Percentiles rank a stretch among this genome's conserved stretches.
Conservation (phyloP, 2,888 invertebrate species). For the Antheraea assamensis region DNA sequence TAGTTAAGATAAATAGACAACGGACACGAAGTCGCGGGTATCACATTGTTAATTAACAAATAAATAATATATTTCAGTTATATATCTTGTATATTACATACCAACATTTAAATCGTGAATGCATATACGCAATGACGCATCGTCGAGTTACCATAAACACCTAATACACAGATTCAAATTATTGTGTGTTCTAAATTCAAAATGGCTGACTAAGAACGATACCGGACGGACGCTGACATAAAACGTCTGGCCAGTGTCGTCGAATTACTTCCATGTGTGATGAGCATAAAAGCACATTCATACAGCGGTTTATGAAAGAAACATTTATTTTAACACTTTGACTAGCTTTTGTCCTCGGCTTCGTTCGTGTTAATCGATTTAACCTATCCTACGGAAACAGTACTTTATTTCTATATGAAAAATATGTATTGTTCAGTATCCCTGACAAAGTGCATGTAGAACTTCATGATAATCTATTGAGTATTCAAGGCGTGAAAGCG, state of each 20-base stretch:
- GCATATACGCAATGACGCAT: background rate
- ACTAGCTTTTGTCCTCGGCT: too few species aligned
- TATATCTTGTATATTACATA: too few species aligned
- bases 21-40: too few species aligned
- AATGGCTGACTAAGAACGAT: constrained; percentile 10
- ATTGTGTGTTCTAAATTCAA: constrained; percentile 12
- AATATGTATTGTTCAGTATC: too few species aligned
- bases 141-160: background rate
- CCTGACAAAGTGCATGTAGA: too few species aligned
- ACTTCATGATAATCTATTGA: too few species aligned
- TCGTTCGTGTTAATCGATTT: too few species aligned
- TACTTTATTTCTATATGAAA: too few species aligned
- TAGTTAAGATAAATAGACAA: too few species aligned
- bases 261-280: constrained; percentile 8
- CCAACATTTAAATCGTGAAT: background rate
- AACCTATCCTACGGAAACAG: too few species aligned
- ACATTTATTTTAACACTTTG: background rate
- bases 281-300: background rate
- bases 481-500: too few species aligned
- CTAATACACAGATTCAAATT: background rate
- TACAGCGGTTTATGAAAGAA: background rate
- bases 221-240: constrained; percentile 13
- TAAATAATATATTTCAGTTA: background rate
- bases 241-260: constrained; percentile 6
- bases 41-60: background rate